Evolutionary conservation across 2,797 vertebrate genomes (phyloP).

Genomic region (Enteromius fasciolatus): DNA sequence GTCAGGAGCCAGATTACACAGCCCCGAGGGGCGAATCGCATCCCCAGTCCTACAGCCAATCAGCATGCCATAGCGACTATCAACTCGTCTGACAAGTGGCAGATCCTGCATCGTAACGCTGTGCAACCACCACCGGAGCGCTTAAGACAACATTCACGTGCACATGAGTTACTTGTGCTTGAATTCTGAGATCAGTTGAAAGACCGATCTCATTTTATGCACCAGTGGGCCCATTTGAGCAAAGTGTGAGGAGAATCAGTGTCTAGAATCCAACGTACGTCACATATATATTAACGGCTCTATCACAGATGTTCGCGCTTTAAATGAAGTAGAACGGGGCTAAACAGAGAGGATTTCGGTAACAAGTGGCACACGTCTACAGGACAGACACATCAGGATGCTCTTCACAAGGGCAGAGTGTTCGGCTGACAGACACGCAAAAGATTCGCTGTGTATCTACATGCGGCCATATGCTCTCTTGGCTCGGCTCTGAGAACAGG

Average conservation of each 20-base stretch:
- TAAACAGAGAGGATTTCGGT: conserved; percentile 33
- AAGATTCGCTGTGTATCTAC: conserved; percentile 43
- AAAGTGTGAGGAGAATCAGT: conserved; percentile 52
- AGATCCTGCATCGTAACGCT: conserved; percentile 41
- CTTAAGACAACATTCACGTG: conserved; percentile 48
- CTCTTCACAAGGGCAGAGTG: conserved; percentile 36
- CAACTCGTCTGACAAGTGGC: conserved; percentile 69
- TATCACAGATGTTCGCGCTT: conserved; percentile 35
- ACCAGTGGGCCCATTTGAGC: conserved; percentile 37
- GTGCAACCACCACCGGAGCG: not conserved
- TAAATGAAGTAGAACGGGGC: conserved; percentile 43
- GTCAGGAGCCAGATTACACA: conserved; percentile 72
- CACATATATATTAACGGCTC: conserved; percentile 54
- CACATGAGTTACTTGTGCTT: conserved; percentile 41
- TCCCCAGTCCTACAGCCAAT: conserved; percentile 73
- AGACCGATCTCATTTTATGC: conserved; percentile 59
- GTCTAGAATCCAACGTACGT: conserved; percentile 31
- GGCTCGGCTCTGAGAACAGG: conserved; percentile 30
- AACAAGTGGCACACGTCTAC: not conserved
- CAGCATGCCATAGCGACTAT: conserved; percentile 67
- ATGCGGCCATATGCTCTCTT: conserved; percentile 49
- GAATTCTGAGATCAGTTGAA: conserved; percentile 43
- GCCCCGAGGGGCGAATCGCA: conserved; percentile 44
- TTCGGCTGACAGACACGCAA: conserved; percentile 5
- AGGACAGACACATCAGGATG: conserved; percentile 35